Evolutionary conservation across 2,797 vertebrate genomes (phyloP), one percentile per base, ranked within the genome.

Genomic region (Amphiprion clarkii): DNA sequence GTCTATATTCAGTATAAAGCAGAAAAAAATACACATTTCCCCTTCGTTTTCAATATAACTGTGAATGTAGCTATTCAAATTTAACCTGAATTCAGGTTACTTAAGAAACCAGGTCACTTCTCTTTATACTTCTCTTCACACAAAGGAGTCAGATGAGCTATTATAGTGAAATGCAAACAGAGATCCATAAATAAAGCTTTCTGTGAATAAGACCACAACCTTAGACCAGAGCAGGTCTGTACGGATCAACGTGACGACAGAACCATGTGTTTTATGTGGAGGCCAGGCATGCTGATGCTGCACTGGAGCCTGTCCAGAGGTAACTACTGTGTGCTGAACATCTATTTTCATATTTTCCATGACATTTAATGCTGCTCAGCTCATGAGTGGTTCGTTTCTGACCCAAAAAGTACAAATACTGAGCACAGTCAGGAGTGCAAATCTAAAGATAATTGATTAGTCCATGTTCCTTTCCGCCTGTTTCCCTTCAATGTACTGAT

Each of bases 301-400:
- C 39, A 60, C 58, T 67, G 29, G 42, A 67, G 21, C 44, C 36
- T 29, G 40, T 74, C 79, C 77, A 65, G 49, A 49, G 31, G 13
- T 56, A 64, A 17, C 23, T 5, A 62, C 60, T 49, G 33, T 65
- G 55, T 59, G 63, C 69, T 57, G 23, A 62, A 81, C 23, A 73
- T 71, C 67, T 71, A 72, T 78, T 77, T 87, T 72, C 79, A 52
- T 61, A 71, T 58, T 63, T 68, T 60, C 46, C 52, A n/a, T 75
- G 56, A 66, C 54, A 85, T 60, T 84, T 58, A 60, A 57, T 74
- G 40, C 59, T 58, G n/a, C 39, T 64, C 42, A 54, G 60, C 25
- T 55, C 10, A 14, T 42, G 19, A 59, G 57, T 36, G 68, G 12
- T 76, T 78, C 31, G 25, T 49, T 60, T 23, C 59, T 62, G 40